Percentiles rank a stretch among this genome's conserved stretches.
Evolutionary conservation across 1,140 invertebrate genomes (phyloP).

Genomic region (Drosophila oshimai): DNA sequence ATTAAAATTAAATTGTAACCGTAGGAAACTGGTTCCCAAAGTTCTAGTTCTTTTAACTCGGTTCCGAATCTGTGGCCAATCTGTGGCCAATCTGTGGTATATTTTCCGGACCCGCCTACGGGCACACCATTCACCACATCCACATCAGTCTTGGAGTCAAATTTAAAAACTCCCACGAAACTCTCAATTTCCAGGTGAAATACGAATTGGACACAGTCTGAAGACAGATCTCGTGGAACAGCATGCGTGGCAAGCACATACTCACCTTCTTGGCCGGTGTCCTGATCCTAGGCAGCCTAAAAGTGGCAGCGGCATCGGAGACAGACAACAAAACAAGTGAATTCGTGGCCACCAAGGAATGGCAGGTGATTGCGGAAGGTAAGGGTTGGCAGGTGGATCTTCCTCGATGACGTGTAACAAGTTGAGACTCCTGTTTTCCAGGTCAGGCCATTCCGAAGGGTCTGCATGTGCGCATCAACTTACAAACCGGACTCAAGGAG

Average conservation of each 20-base stretch:
- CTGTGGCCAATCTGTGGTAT: too few species aligned
- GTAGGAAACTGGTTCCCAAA: background rate
- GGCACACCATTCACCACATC: background rate
- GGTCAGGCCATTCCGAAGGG: conserved; percentile 89
- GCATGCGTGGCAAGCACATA: conserved; percentile 3
- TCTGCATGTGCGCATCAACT: conserved; percentile 89
- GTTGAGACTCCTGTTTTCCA: conserved; percentile 54
- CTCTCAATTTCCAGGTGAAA: background rate
- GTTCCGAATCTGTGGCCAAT: background rate
- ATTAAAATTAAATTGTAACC: background rate
- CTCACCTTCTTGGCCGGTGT: background rate
- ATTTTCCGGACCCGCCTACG: background rate
- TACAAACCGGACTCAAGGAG: conserved; percentile 88
- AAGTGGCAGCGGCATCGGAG: background rate
- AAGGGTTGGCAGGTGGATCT: background rate
- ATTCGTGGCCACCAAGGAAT: conserved; percentile 85
- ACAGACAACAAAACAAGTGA: conserved; percentile 49
- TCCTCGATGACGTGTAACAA: conserved; percentile 48
- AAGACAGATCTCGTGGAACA: background rate
- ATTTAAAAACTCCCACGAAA: conserved; percentile 25
- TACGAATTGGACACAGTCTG: background rate
- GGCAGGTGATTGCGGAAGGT: conserved; percentile 86
- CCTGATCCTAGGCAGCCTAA: conserved; percentile 7
- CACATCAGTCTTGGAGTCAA: conserved; percentile 14
- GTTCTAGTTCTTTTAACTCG: background rate